Evolutionary conservation across 92 coral and sea anemone genomes (phyloP).

Genomic region (Palythoa caribaeorum): DNA sequence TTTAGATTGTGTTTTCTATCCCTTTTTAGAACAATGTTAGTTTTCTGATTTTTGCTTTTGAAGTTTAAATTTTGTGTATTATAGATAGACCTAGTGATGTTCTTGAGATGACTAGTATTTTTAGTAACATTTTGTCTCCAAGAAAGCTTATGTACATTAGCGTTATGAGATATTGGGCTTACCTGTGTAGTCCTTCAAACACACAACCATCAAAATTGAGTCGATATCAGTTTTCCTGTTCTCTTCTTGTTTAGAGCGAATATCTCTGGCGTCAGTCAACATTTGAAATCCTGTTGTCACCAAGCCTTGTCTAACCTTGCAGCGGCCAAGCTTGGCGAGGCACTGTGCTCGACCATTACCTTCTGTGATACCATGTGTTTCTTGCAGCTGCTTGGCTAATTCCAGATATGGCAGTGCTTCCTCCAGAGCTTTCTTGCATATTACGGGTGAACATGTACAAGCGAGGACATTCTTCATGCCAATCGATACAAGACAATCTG

Average conservation of each 20-base stretch:
- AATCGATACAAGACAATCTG: neutral
- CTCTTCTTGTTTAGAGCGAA: neutral
- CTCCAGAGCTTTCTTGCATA: slow-evolving; percentile 41
- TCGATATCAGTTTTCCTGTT: slow-evolving; percentile 4
- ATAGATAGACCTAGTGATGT: no score
- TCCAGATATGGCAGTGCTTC: slow-evolving; percentile 48
- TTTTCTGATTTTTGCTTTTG: no score
- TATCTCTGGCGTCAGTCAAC: slow-evolving; percentile 48
- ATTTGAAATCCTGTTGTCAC: slow-evolving; percentile 2
- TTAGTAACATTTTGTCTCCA: no score
- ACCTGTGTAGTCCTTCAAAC: slow-evolving; percentile 71
- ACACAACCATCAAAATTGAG: slow-evolving; percentile 49
- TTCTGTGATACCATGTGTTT: slow-evolving; percentile 21
- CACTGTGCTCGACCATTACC: slow-evolving; percentile 22
- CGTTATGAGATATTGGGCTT: neutral
- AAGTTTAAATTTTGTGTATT: no score
- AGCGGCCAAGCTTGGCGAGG: slow-evolving; percentile 67
- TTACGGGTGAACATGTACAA: slow-evolving; percentile 43
- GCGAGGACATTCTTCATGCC: slow-evolving; percentile 59
- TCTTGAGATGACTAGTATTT: no score
- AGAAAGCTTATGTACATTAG: no score
- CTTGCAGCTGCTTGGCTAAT: slow-evolving; percentile 47
- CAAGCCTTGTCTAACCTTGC: slow-evolving; percentile 26
- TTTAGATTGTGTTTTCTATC: no score
- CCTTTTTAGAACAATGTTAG: no score